Conservation (phyloP, 2,888 invertebrate genomes). For the Cylindroiulus punctatus region DNA sequence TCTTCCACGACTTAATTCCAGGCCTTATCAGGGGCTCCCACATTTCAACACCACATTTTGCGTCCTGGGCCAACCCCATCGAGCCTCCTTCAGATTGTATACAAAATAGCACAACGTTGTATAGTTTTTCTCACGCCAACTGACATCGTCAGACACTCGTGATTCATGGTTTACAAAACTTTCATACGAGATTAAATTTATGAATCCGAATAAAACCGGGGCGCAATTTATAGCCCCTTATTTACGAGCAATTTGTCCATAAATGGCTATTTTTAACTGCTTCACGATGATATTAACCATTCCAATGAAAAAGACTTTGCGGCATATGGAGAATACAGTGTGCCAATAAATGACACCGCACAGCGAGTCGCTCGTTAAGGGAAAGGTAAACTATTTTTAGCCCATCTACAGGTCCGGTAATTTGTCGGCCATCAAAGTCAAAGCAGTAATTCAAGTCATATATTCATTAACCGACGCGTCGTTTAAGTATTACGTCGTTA, state of each 20-base stretch:
- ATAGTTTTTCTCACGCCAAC: neutral
- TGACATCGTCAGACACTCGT: neutral
- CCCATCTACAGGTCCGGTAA: neutral
- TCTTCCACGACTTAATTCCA: neutral
- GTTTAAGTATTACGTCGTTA: too few species aligned
- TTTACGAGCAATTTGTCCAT: conserved; percentile 10
- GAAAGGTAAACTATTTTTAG: neutral
- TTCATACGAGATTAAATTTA: neutral
- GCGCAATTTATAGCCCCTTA: neutral
- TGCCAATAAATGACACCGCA: neutral
- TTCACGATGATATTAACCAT: conserved; percentile 34
- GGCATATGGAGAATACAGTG: neutral
- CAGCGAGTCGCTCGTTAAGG: neutral
- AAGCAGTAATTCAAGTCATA: too few species aligned
- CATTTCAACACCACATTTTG: neutral
- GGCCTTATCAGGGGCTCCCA: neutral
- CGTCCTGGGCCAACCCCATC: conserved; percentile 34
- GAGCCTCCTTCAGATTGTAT: neutral
- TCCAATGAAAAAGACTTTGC: neutral
- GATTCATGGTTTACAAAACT: neutral
- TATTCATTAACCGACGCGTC: too few species aligned
- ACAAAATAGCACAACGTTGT: neutral
- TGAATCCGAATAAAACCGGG: neutral
- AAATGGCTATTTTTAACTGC: conserved; percentile 2
- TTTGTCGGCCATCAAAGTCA: neutral